Base-by-base conservation (phyloP, 2,888 invertebrate species). In the Dioctria linearis region DNA sequence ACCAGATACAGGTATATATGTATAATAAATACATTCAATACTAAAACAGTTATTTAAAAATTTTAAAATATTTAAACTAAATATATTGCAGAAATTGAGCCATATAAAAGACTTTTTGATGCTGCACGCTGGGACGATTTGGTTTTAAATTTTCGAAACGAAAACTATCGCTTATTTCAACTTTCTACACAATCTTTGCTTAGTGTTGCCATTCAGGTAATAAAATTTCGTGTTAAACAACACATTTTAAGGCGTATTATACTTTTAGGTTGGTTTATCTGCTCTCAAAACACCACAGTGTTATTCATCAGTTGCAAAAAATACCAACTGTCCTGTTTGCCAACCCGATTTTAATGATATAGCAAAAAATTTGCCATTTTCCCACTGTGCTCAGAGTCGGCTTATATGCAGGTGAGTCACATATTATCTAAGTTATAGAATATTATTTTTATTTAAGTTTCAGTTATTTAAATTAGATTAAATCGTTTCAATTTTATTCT, bases 341-440 rank as follows among this genome's bases (percentile, higher is more conserved):
- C 93, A 95, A 87, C 93, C 95, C 84, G 94, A 96, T 85, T 92
- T 99, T 81, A 96, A 95, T 89, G 92, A 93, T 84, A 92, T 99
- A 83, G 98, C 98, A 0, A 92, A 92, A 80, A 90, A 93, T 51
- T 91, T 99, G 86, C 99, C 99, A 82, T 96, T 94, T 89, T 98
- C 99, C 83, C 98, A 99, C 90, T 97, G 97, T 89, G 95, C 97
- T 78, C 98, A 98, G 90, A 98, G 98, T 83, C 93, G 97, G 79
- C 93, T 98, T 79, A 95, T 98, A 86, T 99, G 99, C 89, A 92
- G 93, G 86, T 86, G 84, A 83, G 8, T 49, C 81, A 13, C n/a
- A n/a, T 71, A 46, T 40, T 80, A 9, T 49, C 2, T 67, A 57
- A 69, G 8, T n/a, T 25, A 25, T 25, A 25, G 25, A 25, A 25